A percentile compares a stretch with the other conserved stretches of the same genome.
Evolutionary conservation across 2,797 vertebrate genomes (phyloP).

Genomic region (Mus caroli): DNA sequence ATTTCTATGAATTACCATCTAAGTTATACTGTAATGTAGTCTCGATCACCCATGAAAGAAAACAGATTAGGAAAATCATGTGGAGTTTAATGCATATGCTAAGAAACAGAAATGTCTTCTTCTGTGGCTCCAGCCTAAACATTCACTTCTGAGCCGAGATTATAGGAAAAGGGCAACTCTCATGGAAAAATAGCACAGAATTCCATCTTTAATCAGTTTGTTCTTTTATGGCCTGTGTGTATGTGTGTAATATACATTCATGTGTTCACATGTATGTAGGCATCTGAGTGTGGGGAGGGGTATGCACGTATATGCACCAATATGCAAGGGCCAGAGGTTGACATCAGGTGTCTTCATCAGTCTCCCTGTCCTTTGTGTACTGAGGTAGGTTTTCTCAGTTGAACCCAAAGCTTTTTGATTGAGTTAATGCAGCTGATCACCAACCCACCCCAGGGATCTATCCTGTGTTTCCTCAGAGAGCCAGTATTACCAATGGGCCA

Average conservation of each 20-base stretch:
- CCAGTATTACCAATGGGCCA: background rate
- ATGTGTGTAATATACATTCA: background rate
- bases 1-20: constrained; percentile 49
- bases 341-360: background rate
- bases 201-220: background rate
- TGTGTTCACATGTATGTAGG: background rate
- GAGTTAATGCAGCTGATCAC: background rate
- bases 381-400: background rate
- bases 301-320: background rate
- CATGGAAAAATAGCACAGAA: background rate
- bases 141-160: constrained; percentile 25
- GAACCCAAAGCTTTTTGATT: background rate
- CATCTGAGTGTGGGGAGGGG: background rate
- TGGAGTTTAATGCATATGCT: background rate
- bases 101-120: constrained; percentile 39
- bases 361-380: background rate
- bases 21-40: constrained; percentile 67
- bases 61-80: constrained; percentile 51
- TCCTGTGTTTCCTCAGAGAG: background rate
- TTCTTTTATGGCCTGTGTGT: background rate
- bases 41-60: constrained; percentile 39
- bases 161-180: background rate
- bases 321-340: background rate
- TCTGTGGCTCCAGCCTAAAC: background rate
- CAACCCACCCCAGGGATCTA: background rate